Evolutionary conservation across 2,888 invertebrate species (phyloP), one percentile per base, ranked within the genome.

Genomic region (Dolomedes plantarius): DNA sequence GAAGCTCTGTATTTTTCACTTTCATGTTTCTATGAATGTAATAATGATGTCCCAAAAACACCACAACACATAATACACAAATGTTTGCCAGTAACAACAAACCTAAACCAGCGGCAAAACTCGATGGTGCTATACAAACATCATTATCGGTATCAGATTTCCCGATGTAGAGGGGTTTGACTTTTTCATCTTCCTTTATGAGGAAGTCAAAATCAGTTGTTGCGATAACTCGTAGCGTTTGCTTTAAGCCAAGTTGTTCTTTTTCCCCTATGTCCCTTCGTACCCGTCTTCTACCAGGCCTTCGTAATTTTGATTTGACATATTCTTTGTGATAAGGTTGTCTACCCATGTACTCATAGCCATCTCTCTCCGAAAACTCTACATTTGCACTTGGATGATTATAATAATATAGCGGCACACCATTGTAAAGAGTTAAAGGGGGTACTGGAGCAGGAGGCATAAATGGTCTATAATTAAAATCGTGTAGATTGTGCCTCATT

Each of bases 181-280:
- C 73, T 39, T 89, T 88, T 31, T 89, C 89, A 1, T 27, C 41
- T 16, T 83, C 77, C n/a, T 87, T 89, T 50, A 83, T 75, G 89
- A 96, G 96, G 91, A 97, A 97, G 46, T 96, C 96, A 56, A 97
- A 92, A 91, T 97, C 97, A 0, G 96, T 96, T 91, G 97, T 96
- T 2, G 97, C 97, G 81, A 97, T 96, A 68, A 97, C 96, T 89
- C 97, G 96, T 91, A 97, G 97, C 28, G 96, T 93, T 0, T 96
- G 96, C 88, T 96, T 96, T 0, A 97, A 97, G 6, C 97, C 97
- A 0, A 97, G 23, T 56, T 89, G 89, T 19, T 89, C 85, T 11
- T 88, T 87, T 23, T 87, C 88, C 9, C 79, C 87, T 0, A 78
- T 75, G 9, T 87, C 83, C 68, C 89, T 78, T 69, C 88, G 73